Conservation (phyloP, 2,888 invertebrate species). For the Adelognathus sp. region DNA sequence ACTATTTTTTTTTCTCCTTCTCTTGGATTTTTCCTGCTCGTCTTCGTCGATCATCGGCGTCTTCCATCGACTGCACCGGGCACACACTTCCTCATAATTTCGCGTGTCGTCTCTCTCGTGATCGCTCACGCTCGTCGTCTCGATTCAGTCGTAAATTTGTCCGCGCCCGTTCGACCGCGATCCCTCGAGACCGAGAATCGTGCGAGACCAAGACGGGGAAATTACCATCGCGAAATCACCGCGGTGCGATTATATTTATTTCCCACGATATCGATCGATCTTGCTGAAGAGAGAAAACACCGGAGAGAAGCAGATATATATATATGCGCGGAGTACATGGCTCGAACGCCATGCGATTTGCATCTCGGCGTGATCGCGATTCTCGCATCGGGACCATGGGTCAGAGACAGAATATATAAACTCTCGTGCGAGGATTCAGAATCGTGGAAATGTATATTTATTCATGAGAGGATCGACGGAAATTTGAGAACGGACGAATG, state of each 20-base stretch:
- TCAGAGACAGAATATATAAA: conserved; percentile 52
- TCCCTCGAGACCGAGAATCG: conserved; percentile 1
- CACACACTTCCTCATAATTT: conserved; percentile 41
- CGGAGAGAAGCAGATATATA: too few species aligned
- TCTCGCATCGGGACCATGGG: conserved; percentile 21
- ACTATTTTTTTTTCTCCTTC: background rate
- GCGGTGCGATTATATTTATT: conserved; percentile 39
- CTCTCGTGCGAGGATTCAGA: conserved; percentile 31
- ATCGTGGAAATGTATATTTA: conserved; percentile 10
- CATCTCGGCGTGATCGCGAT: conserved; percentile 24
- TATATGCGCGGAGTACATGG: background rate
- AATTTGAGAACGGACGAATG: background rate
- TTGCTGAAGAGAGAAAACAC: conserved; percentile 19
- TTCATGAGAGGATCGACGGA: background rate
- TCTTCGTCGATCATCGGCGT: background rate
- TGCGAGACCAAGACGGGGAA: conserved; percentile 27
- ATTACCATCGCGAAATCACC: conserved; percentile 42
- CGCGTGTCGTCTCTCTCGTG: conserved; percentile 11
- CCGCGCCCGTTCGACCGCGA: background rate
- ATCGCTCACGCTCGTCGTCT: background rate
- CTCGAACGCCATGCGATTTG: conserved; percentile 33
- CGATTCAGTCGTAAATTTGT: conserved; percentile 6
- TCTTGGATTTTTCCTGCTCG: background rate
- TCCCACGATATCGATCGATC: conserved; percentile 59
- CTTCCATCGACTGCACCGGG: conserved; percentile 9